Percentiles rank a stretch among this genome's conserved stretches.
Evolutionary conservation across 2,113 vertebrate genomes (phyloP).

Genomic region (Passer montanus): DNA sequence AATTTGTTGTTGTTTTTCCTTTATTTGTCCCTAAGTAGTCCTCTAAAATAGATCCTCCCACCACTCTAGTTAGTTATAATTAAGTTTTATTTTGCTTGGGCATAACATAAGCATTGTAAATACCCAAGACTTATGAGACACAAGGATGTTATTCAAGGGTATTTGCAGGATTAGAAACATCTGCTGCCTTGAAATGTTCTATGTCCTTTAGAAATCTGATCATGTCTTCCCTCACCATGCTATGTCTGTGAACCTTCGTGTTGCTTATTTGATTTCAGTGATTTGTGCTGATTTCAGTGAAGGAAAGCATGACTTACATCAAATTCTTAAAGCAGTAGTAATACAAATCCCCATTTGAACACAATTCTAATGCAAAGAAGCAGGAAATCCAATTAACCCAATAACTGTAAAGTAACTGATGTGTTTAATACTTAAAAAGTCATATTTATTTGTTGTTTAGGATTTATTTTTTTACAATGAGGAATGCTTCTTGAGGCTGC

Average conservation of each 20-base stretch:
- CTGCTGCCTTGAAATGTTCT: neutral
- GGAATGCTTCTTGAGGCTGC: neutral
- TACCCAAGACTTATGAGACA: neutral
- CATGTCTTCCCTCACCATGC: neutral
- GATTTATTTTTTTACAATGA: neutral
- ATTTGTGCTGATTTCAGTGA: neutral
- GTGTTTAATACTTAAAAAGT: neutral
- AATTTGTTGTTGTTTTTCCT: neutral
- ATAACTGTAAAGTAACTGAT: neutral
- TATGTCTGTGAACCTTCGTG: neutral
- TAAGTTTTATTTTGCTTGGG: neutral
- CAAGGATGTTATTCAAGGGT: neutral
- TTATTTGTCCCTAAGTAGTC: neutral
- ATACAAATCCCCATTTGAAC: neutral
- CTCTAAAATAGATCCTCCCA: neutral
- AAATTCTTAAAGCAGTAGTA: neutral
- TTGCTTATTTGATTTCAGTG: neutral
- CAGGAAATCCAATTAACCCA: neutral
- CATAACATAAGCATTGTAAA: neutral
- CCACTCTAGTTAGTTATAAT: neutral
- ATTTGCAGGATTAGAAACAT: neutral
- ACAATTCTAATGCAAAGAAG: neutral
- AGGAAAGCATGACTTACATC: neutral
- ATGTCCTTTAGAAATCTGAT: neutral
- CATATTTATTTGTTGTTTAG: neutral